Evolutionary conservation across 2,888 invertebrate species (phyloP).

Genomic region (Rotaria sp.): DNA sequence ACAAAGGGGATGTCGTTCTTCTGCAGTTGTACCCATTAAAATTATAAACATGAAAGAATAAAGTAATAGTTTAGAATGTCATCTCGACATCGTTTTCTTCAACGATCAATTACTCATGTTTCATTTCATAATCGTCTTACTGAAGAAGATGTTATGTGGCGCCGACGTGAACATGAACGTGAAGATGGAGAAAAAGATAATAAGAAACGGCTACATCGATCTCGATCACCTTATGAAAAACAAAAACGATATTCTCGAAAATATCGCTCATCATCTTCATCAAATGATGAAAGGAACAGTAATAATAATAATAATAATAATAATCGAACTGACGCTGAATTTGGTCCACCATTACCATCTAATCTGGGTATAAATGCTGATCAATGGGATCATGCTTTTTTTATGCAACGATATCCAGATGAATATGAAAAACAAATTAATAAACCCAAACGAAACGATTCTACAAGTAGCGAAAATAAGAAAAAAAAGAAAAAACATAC

Average conservation of each 20-base stretch:
- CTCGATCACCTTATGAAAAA: not conserved
- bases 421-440: not conserved
- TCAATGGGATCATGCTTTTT: slow-evolving; percentile 11
- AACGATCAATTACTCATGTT: not conserved
- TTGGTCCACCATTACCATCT: not conserved
- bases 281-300: not conserved
- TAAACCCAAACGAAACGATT: not conserved
- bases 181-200: not conserved
- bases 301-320: not conserved
- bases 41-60: too few relatives aligned
- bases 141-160: slow-evolving; percentile 12
- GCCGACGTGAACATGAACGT: not conserved
- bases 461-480: not conserved
- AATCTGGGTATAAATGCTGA: not conserved
- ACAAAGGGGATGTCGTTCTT: too few relatives aligned
- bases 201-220: not conserved
- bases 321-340: not conserved
- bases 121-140: slow-evolving; percentile 22
- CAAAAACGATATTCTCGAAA: not conserved
- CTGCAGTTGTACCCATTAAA: too few relatives aligned
- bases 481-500: not conserved
- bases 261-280: not conserved
- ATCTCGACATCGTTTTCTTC: not conserved
- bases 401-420: not conserved
- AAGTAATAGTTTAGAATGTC: not conserved